Percentiles rank a stretch among this genome's conserved stretches.
phyloP scores from a whole-genome alignment of 2,113 vertebrate species.

The Campylomormyrus tamandua region DNA sequence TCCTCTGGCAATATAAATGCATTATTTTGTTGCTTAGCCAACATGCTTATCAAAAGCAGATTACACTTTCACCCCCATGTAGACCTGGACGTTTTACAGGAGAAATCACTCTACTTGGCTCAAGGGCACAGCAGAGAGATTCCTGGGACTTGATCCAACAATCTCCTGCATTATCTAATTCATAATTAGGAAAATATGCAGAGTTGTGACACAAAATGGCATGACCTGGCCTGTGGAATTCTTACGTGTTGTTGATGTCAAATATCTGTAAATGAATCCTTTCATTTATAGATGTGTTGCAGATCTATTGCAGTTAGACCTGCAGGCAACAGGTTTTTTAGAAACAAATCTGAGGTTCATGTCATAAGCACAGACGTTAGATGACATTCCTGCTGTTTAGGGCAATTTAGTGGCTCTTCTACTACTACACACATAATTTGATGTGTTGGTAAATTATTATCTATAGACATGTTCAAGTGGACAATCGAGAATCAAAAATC shows the following conservation, averaged over 20 bases:
- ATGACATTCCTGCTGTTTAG: neutral
- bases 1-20: neutral
- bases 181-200: neutral
- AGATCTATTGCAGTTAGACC: neutral
- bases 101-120: neutral
- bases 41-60: neutral
- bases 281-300: neutral
- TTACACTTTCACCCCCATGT: neutral
- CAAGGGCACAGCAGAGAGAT: neutral
- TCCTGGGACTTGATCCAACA: neutral
- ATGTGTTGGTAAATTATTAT: neutral
- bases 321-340: neutral
- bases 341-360: neutral
- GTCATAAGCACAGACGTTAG: neutral
- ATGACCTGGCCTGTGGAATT: neutral
- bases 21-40: neutral
- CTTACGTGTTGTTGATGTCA: neutral
- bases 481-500: neutral
- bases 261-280: neutral
- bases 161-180: neutral
- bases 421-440: neutral
- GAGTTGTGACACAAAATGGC: neutral
- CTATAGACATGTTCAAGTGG: neutral
- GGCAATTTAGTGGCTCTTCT: neutral
- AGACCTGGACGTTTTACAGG: neutral